Base-by-base conservation (phyloP, 2,797 vertebrate species). In the Onychomys torridus region DNA sequence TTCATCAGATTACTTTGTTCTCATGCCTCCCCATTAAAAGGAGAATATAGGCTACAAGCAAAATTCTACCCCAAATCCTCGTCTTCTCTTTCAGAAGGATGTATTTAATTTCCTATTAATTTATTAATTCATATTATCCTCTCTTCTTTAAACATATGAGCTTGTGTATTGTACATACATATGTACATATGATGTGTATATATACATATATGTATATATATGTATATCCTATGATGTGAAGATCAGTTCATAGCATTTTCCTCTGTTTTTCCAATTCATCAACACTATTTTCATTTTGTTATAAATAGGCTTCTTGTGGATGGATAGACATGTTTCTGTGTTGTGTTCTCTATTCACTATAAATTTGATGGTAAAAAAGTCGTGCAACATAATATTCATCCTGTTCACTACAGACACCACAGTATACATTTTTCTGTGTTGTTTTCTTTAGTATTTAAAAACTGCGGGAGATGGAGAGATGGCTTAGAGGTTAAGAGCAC, bases 361-460 rank as follows among this genome's bases (percentile, higher is more conserved):
- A 40, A 59, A 17, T 46, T 90, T 21, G 55, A 29, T 34, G 3
- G n/a, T 82, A 89, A 81, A 65, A 71, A 82, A 13, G 5, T 73
- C 11, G 10, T 21, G 49, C 25, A 67, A 40, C 10, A 19, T 10
- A 63, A 11, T 75, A 34, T 75, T 75, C 29, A 23, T 73, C 12
- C 21, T 67, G 11, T 52, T 86, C 76, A 63, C 49, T 32, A 90
- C 27, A 65, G 63, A 67, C 73, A 9, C 59, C 6, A 0, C 2
- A 87, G 6, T 65, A 25, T 43, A 52, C 29, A 34, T 6, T 23
- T 63, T 67, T 81, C 23, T 84, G 8, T 52, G 5, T 77, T 94
- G 75, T 40, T 49, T 93, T 78, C 29, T 96, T 91, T 19, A 77
- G 49, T n/a, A 34, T 79, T 93, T 25, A 46, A 19, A 78, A 84